phyloP scores from a whole-genome alignment of 2,113 vertebrate genomes.

The Mesocricetus auratus region DNA sequence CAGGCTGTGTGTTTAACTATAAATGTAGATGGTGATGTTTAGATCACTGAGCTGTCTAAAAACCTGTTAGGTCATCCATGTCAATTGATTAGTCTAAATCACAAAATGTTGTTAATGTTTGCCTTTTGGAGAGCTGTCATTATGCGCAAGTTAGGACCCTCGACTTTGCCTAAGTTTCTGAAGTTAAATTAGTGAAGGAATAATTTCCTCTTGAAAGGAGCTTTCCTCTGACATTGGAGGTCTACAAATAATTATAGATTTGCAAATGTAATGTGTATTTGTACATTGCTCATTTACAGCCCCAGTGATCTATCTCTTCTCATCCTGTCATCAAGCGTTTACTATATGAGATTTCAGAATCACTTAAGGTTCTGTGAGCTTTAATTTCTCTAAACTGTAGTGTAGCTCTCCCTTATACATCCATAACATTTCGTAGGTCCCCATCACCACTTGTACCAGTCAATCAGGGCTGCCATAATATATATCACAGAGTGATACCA shows the following conservation, averaged over 20 bases:
- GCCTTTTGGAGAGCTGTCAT: background rate
- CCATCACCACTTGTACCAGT: background rate
- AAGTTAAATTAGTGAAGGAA: background rate
- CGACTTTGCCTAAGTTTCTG: background rate
- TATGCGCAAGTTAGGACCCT: background rate
- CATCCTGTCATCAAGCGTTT: background rate
- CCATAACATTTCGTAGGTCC: background rate
- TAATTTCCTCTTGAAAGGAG: background rate
- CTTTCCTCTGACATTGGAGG: background rate
- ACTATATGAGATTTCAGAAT: background rate
- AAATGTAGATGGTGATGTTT: conserved; percentile 1
- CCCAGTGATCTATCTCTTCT: background rate
- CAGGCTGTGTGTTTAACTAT: background rate
- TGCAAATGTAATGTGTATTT: background rate
- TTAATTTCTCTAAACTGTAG: background rate
- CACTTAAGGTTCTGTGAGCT: background rate
- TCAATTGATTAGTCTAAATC: background rate
- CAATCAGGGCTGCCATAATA: background rate
- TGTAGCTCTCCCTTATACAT: background rate
- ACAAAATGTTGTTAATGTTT: background rate
- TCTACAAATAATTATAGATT: background rate
- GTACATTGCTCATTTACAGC: background rate
- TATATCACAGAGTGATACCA: background rate
- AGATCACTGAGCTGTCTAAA: background rate
- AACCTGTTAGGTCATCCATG: conserved; percentile 5